phyloP scores from a whole-genome alignment of 2,113 vertebrate genomes.

The Callospermophilus lateralis region DNA sequence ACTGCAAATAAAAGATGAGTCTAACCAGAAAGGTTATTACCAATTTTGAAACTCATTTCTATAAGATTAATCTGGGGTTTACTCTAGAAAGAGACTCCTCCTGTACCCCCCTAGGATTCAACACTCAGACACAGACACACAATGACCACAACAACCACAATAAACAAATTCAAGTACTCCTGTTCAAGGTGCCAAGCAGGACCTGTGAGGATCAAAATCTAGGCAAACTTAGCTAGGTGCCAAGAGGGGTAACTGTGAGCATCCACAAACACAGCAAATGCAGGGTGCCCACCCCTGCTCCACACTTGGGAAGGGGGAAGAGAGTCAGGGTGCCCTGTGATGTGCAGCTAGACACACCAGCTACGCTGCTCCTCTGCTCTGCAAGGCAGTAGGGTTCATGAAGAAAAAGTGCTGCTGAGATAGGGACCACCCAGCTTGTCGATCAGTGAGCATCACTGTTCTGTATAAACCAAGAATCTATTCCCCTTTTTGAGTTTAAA shows the following conservation, averaged over 20 bases:
- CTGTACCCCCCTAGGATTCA: too few species aligned
- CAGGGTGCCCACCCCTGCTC: background rate
- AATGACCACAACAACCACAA: background rate
- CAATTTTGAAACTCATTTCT: background rate
- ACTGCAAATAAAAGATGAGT: background rate
- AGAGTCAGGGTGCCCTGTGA: background rate
- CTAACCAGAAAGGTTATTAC: background rate
- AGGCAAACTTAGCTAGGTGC: background rate
- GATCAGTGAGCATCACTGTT: background rate
- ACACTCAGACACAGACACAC: background rate
- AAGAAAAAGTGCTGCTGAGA: background rate
- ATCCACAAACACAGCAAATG: background rate
- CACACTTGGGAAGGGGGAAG: background rate
- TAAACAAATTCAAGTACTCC: background rate
- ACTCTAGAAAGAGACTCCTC: background rate
- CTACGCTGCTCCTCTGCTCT: background rate
- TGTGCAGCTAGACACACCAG: background rate
- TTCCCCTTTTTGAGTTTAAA: background rate
- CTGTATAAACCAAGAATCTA: background rate
- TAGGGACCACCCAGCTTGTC: background rate
- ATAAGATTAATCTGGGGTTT: background rate
- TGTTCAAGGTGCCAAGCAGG: background rate
- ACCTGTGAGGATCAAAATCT: background rate
- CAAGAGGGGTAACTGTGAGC: background rate
- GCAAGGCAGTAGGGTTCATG: background rate